A percentile compares a stretch with the other conserved stretches of the same genome.
Conservation (phyloP, 2,113 vertebrate genomes). For the Pachypanchax playfairii region DNA sequence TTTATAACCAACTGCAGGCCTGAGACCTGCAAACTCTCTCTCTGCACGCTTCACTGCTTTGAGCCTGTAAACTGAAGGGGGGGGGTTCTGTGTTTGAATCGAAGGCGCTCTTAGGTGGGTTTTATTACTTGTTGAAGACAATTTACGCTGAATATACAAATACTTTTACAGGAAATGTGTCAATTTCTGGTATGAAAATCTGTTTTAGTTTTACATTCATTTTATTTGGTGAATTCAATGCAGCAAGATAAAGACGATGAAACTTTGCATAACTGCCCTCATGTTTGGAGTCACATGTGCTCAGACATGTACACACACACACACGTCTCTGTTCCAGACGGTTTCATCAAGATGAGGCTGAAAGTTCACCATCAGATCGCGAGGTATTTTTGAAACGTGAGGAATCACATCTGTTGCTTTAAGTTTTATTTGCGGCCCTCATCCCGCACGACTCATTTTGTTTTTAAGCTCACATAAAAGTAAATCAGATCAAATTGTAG, state of each 20-base stretch:
- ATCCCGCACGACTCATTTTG: background rate
- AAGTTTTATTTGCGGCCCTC: background rate
- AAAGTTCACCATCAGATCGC: slow-evolving; percentile 21
- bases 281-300: slow-evolving; percentile 5
- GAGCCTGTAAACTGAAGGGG: slow-evolving; percentile 47
- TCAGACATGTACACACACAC: slow-evolving; percentile 24
- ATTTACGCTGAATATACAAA: slow-evolving; percentile 8
- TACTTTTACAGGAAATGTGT: slow-evolving; percentile 15
- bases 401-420: slow-evolving; percentile 11
- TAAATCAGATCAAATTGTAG: background rate
- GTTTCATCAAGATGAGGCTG: slow-evolving; percentile 24
- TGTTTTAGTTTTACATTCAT: slow-evolving; percentile 40
- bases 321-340: slow-evolving; percentile 5
- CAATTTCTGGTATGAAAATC: slow-evolving; percentile 40
- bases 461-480: no score
- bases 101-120: slow-evolving; percentile 32
- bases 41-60: slow-evolving; percentile 13
- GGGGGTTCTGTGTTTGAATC: slow-evolving; percentile 19
- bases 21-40: slow-evolving; percentile 24
- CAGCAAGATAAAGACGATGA: slow-evolving; percentile 12
- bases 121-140: slow-evolving; percentile 27
- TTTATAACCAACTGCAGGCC: slow-evolving; percentile 38
- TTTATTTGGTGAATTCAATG: slow-evolving; percentile 16
- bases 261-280: slow-evolving; percentile 7
- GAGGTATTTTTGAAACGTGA: slow-evolving; percentile 30